A percentile compares a stretch with the other conserved stretches of the same genome.
These are phyloP conservation scores for Meloe dianella DNA, from an alignment of 2,888 invertebrate genomes.

Conservation along the genomic window DNA sequence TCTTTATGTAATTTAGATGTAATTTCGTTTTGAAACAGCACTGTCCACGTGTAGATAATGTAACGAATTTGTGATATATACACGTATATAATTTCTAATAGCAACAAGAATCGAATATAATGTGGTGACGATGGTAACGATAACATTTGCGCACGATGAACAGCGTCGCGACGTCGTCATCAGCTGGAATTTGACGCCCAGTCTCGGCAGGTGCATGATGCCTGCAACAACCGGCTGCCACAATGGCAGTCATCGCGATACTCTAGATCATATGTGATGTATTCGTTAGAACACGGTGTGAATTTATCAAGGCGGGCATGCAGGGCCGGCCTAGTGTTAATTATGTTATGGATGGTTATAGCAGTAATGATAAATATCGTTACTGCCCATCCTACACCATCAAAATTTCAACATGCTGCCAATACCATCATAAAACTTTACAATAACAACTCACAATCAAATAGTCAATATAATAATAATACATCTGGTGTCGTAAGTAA, in stretches of 20 bases:
- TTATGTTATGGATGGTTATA: conserved; percentile 35
- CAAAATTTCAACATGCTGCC: conserved; percentile 43
- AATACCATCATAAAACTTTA: conserved; percentile 38
- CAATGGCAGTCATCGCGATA: conserved; percentile 45
- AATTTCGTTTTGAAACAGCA: background rate
- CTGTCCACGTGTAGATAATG: background rate
- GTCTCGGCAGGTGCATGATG: conserved; percentile 54
- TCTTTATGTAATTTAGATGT: background rate
- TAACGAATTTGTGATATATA: background rate
- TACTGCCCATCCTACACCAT: conserved; percentile 47
- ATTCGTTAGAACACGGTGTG: conserved; percentile 72
- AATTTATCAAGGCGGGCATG: conserved; percentile 74
- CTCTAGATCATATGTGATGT: conserved; percentile 58
- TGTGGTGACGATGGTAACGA: background rate
- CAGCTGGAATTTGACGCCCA: conserved; percentile 51
- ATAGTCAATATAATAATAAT: conserved; percentile 36
- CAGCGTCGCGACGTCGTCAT: conserved; percentile 43
- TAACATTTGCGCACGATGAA: conserved; percentile 36
- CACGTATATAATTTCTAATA: background rate
- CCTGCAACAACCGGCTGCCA: conserved; percentile 41
- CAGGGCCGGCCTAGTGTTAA: conserved; percentile 59
- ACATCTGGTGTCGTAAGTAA: conserved; percentile 30
- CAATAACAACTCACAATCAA: conserved; percentile 35
- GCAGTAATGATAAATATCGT: conserved; percentile 18
- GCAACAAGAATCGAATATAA: background rate